Base-by-base conservation (phyloP, 2,888 invertebrate genomes). In the Heliconius ethilla region DNA sequence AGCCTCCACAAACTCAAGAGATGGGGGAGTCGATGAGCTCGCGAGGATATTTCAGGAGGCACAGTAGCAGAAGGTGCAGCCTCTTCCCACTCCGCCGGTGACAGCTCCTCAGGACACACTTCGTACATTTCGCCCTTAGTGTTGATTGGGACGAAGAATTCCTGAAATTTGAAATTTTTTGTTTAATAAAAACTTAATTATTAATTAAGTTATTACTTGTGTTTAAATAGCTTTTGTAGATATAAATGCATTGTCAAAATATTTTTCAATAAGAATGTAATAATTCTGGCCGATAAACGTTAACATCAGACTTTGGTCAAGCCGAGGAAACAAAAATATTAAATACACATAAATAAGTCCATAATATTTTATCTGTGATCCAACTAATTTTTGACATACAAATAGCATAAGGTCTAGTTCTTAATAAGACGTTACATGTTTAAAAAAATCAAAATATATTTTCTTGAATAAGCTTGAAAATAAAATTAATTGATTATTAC, bases 81-180 rank as follows among this genome's bases (percentile, higher is more conserved):
- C 83, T 83, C 95, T 82, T 95, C 92, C 90, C 95, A 93, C 81
- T 95, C 95, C 82, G 91, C 95, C 72, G 94, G 95, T 62, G 95
- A 95, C 86, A 94, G 83, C 92, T 94, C 90, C 87, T 93, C 90
- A 81, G 95, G 92, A 90, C 95, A 89, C 90, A 96, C 89, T 92
- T 96, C 92, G 89, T 96, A 97, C 89, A 97, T 96, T 89, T 97
- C 96, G 67, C 97, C 97, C 88, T 97, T 96, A 75, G 96, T 96
- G 84, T 96, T 96, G 86, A 97, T 95, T 40, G 97, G 96, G 83
- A 97, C 96, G 90, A 96, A 97, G 83, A 97, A 93, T 88, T 96
- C 96, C 96, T 95, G 95, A 83, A 94, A 93, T 59, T 13, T 77
- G 72, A 85, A 81, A 76, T 75, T n/a, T 69, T 1, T n/a, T 2